phyloP scores from a whole-genome alignment of 2,888 invertebrate genomes.

The Muscina levida region DNA sequence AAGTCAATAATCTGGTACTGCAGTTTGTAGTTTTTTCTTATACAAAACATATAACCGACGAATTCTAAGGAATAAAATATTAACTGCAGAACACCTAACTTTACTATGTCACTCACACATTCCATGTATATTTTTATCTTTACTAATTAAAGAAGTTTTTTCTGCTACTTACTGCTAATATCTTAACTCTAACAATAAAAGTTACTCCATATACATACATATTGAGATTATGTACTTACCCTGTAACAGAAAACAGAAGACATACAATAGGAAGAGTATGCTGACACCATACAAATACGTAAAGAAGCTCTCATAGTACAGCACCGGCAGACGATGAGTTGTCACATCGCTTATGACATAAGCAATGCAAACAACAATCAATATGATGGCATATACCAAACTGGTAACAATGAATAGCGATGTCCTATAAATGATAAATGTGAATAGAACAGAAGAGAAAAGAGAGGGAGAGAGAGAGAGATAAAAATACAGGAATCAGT shows the following conservation, averaged over 20 bases:
- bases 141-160: too few species aligned
- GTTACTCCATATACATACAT: too few species aligned
- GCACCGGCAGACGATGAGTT: constrained; percentile 93
- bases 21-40: too few species aligned
- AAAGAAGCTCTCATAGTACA: constrained; percentile 97
- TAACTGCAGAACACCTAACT: too few species aligned
- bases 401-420: constrained; percentile 97
- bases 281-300: constrained; percentile 96
- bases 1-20: too few species aligned
- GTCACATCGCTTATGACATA: constrained; percentile 97
- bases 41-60: too few species aligned
- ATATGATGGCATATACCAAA: constrained; percentile 96
- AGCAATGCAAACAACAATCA: constrained; percentile 95
- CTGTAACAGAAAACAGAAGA: constrained; percentile 96
- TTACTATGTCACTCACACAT: too few species aligned
- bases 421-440: constrained; percentile 83
- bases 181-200: too few species aligned
- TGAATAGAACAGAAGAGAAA: constrained; percentile 32
- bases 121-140: too few species aligned
- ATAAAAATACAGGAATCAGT: neutral
- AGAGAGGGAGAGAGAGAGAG: constrained; percentile 14
- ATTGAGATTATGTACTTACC: constrained; percentile 81
- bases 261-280: constrained; percentile 95
- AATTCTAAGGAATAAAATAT: too few species aligned
- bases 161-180: too few species aligned